A percentile compares a stretch with the other conserved stretches of the same genome.
Conservation (phyloP, 2,113 vertebrate species). For the Periophthalmus modestus region DNA sequence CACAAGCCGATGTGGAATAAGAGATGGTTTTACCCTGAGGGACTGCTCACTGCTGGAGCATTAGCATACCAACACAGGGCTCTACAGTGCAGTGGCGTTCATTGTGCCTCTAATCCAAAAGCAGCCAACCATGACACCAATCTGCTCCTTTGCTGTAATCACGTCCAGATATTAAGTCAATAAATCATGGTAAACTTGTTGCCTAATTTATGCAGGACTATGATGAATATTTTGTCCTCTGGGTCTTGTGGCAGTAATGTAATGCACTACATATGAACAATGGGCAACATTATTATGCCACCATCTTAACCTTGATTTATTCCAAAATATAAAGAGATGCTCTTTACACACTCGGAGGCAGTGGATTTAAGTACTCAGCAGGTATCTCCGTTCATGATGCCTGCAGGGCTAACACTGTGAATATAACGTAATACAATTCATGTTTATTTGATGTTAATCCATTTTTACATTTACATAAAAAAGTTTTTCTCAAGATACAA, state of each 20-base stretch:
- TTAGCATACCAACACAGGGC: slow-evolving; percentile 57
- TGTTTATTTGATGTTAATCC: slow-evolving; percentile 19
- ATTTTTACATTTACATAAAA: slow-evolving; percentile 15
- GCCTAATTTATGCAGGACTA: slow-evolving; percentile 64
- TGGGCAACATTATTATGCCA: slow-evolving; percentile 36
- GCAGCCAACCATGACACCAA: slow-evolving; percentile 61
- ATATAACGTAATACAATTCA: slow-evolving; percentile 10
- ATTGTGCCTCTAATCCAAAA: slow-evolving; percentile 66
- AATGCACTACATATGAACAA: slow-evolving; percentile 42
- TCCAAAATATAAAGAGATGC: slow-evolving; percentile 31
- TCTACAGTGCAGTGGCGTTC: slow-evolving; percentile 44
- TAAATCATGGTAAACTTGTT: slow-evolving; percentile 74
- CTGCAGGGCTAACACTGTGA: slow-evolving; percentile 1
- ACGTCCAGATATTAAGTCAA: slow-evolving; percentile 72
- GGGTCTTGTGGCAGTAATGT: slow-evolving; percentile 40
- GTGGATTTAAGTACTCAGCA: slow-evolving; percentile 32
- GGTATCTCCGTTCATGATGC: slow-evolving; percentile 11
- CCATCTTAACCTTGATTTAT: slow-evolving; percentile 54
- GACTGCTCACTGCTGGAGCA: slow-evolving; percentile 51
- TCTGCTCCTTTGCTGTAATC: slow-evolving; percentile 71
- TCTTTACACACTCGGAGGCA: slow-evolving; percentile 28
- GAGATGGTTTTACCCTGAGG: slow-evolving; percentile 58
- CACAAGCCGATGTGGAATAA: slow-evolving; percentile 53
- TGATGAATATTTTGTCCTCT: slow-evolving; percentile 72
- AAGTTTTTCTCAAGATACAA: neutral